Conservation (phyloP, 2,888 invertebrate species). For the Bembecia ichneumoniformis region DNA sequence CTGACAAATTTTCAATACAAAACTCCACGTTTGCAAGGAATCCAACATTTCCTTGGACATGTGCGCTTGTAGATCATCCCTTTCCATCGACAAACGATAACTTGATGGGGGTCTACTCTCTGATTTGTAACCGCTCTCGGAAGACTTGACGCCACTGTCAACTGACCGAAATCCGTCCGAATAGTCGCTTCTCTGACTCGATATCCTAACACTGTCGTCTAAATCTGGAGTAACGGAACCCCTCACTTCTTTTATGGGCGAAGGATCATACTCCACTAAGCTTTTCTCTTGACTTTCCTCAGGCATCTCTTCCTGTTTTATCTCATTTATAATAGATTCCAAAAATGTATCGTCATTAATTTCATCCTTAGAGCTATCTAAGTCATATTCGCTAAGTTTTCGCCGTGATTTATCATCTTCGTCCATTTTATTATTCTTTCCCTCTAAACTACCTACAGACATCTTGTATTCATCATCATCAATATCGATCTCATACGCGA, state of each 20-base stretch:
- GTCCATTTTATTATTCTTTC: conserved; percentile 11
- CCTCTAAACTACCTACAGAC: conserved; percentile 42
- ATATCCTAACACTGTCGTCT: conserved; percentile 33
- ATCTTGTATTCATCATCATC: conserved; percentile 31
- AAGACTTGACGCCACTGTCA: conserved; percentile 28
- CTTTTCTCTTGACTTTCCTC: conserved; percentile 49
- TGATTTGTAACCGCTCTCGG: conserved; percentile 34
- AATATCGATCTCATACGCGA: conserved; percentile 56
- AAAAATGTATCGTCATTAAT: conserved; percentile 52
- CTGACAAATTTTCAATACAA: conserved; percentile 61
- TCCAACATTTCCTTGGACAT: conserved; percentile 44
- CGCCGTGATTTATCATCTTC: background rate
- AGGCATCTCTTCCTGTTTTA: conserved; percentile 49
- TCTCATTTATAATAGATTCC: conserved; percentile 61
- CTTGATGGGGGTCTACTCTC: conserved; percentile 23
- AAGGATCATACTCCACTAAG: conserved; percentile 57
- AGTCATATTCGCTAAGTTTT: conserved; percentile 18
- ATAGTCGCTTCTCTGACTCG: conserved; percentile 32
- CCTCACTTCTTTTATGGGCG: conserved; percentile 36
- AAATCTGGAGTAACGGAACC: conserved; percentile 52
- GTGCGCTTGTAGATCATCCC: conserved; percentile 30
- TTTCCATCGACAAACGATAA: conserved; percentile 36
- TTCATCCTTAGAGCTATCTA: conserved; percentile 34
- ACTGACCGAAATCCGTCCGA: conserved; percentile 21
- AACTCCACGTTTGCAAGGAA: conserved; percentile 60